Evolutionary conservation across 2,888 invertebrate species (phyloP).

Genomic region (Julus scanicus): DNA sequence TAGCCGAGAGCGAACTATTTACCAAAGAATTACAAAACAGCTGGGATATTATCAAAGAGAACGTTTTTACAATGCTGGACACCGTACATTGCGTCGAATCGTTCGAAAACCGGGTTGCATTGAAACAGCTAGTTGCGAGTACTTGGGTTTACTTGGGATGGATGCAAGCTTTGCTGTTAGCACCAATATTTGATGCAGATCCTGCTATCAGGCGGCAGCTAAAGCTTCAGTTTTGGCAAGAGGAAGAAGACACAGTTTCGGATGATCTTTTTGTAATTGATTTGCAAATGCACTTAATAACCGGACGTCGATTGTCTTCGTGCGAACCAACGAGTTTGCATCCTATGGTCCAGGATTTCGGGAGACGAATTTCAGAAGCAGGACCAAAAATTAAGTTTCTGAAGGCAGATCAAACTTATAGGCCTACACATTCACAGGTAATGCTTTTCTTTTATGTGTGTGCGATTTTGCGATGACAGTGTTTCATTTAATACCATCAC

Average conservation of each 20-base stretch:
- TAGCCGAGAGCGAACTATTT: not conserved
- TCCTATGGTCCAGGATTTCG: constrained; percentile 21
- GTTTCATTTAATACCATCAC: too few species aligned
- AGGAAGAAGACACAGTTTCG: constrained; percentile 71
- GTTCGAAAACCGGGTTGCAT: not conserved
- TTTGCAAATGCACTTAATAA: constrained; percentile 44
- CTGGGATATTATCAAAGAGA: not conserved
- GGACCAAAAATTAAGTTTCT: not conserved
- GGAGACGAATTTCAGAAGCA: constrained; percentile 1
- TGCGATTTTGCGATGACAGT: not conserved
- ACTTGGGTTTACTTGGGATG: constrained; percentile 69
- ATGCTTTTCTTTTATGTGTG: not conserved
- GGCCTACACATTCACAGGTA: constrained; percentile 53
- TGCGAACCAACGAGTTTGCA: not conserved
- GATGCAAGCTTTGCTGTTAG: constrained; percentile 70
- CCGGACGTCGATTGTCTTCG: not conserved
- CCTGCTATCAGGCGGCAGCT: constrained; percentile 82
- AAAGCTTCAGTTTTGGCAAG: constrained; percentile 76
- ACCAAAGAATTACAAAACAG: not conserved
- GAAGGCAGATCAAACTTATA: not conserved
- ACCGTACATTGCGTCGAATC: not conserved
- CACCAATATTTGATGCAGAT: constrained; percentile 78
- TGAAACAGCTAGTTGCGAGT: constrained; percentile 30
- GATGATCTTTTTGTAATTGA: constrained; percentile 24
- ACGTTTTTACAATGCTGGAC: not conserved